Percentiles rank a stretch among this genome's conserved stretches.
Conservation (phyloP, 1,140 invertebrate species). For the Aphidius ervi region DNA sequence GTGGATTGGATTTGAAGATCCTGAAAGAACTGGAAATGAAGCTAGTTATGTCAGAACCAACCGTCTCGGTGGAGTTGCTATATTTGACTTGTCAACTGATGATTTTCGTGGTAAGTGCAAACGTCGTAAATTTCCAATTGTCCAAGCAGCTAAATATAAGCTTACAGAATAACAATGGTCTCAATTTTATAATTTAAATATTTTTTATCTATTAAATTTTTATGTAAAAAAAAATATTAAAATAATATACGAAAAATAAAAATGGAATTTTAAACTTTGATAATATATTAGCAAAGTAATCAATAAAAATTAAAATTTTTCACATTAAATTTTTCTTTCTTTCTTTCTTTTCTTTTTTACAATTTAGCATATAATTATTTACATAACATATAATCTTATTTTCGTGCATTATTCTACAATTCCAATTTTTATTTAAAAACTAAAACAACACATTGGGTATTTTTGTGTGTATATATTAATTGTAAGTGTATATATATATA, state of each 20-base stretch:
- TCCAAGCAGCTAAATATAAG: conserved; percentile 59
- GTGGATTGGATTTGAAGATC: conserved; percentile 89
- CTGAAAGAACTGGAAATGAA: conserved; percentile 78
- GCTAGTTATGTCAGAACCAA: conserved; percentile 70
- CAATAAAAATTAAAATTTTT: no score
- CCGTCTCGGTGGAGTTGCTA: conserved; percentile 74
- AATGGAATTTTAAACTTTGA: no score
- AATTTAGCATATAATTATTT: conserved; percentile 29
- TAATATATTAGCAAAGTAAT: no score
- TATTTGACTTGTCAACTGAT: conserved; percentile 76
- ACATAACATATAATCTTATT: conserved; percentile 34
- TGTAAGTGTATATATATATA: conserved; percentile 37
- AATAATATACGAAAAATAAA: background rate
- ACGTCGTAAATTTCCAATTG: conserved; percentile 72
- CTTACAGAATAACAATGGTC: conserved; percentile 26
- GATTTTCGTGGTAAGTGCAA: conserved; percentile 79
- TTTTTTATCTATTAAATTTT: background rate
- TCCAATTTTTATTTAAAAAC: conserved; percentile 12
- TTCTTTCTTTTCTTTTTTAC: conserved; percentile 1
- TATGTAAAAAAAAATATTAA: background rate
- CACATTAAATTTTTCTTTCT: no score
- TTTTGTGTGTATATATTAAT: conserved; percentile 19
- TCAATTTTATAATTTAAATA: background rate
- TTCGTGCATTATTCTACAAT: conserved; percentile 45
- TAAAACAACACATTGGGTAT: conserved; percentile 33